phyloP scores from a whole-genome alignment of 1,140 invertebrate species.

The Cephus cinctus region DNA sequence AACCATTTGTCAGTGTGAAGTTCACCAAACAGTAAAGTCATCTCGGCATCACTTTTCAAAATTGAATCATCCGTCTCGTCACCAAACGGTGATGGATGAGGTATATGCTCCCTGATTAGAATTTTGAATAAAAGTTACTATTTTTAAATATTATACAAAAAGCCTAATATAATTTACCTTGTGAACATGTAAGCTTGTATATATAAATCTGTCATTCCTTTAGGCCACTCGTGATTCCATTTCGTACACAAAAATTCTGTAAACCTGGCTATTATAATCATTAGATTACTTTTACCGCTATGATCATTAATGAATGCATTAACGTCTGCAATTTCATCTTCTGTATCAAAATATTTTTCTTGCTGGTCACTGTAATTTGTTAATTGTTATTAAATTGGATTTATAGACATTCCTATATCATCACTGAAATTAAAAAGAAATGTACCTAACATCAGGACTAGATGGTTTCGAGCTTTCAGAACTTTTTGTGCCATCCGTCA shows the following conservation, averaged over 20 bases:
- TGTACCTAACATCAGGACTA: constrained; percentile 32
- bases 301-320: constrained; percentile 63
- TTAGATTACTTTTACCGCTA: constrained; percentile 57
- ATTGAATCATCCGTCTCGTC: constrained; percentile 54
- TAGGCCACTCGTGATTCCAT: constrained; percentile 66
- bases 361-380: constrained; percentile 18
- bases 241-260: constrained; percentile 60
- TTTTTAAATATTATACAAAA: background rate
- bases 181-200: constrained; percentile 61
- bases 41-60: constrained; percentile 59
- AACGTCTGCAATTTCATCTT: constrained; percentile 65
- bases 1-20: constrained; percentile 61
- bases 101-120: constrained; percentile 40
- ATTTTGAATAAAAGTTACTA: constrained; percentile 10
- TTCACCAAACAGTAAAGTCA: constrained; percentile 66
- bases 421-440: background rate
- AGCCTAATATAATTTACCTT: constrained; percentile 27
- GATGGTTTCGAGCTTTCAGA: constrained; percentile 44
- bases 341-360: constrained; percentile 65
- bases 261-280: constrained; percentile 64
- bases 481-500: constrained; percentile 38
- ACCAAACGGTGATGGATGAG: constrained; percentile 55
- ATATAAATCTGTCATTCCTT: constrained; percentile 61
- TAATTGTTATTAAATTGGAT: background rate
- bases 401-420: background rate